Evolutionary conservation across 2,797 vertebrate genomes (phyloP).

Genomic region (Onychomys leucogaster): DNA sequence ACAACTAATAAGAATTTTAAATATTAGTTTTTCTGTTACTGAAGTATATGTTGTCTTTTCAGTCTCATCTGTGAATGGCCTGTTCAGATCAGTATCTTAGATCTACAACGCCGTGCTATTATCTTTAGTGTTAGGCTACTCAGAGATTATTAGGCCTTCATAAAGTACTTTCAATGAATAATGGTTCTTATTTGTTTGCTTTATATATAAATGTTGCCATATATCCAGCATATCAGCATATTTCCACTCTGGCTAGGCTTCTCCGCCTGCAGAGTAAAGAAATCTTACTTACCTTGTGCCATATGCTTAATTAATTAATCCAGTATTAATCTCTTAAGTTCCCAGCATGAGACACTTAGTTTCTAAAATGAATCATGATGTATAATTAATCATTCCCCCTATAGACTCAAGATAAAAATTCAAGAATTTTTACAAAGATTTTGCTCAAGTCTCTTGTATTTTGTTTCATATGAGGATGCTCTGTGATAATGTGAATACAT

Average conservation of each 20-base stretch:
- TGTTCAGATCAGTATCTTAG: conserved; percentile 25
- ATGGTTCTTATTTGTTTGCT: neutral
- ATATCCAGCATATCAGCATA: neutral
- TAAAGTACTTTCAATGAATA: neutral
- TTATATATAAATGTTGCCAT: neutral
- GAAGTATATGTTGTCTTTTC: conserved; percentile 23
- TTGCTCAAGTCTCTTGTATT: neutral
- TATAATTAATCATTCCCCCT: conserved; percentile 11
- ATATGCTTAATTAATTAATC: neutral
- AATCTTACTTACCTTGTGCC: neutral
- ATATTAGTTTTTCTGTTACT: neutral
- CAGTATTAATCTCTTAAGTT: conserved; percentile 42
- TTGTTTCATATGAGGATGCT: neutral
- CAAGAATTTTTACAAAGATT: neutral
- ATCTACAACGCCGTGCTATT: conserved; percentile 54
- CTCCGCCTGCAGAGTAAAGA: neutral
- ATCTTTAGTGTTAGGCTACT: neutral
- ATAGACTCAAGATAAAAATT: neutral
- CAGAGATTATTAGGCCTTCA: conserved; percentile 13
- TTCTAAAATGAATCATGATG: conserved; percentile 14
- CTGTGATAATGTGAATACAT: neutral
- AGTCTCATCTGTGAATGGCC: conserved; percentile 33
- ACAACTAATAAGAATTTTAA: conserved; percentile 43
- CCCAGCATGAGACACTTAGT: neutral
- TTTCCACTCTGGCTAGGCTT: neutral